Conservation (phyloP, 2,113 vertebrate genomes). For the Gallinago jamesoni region DNA sequence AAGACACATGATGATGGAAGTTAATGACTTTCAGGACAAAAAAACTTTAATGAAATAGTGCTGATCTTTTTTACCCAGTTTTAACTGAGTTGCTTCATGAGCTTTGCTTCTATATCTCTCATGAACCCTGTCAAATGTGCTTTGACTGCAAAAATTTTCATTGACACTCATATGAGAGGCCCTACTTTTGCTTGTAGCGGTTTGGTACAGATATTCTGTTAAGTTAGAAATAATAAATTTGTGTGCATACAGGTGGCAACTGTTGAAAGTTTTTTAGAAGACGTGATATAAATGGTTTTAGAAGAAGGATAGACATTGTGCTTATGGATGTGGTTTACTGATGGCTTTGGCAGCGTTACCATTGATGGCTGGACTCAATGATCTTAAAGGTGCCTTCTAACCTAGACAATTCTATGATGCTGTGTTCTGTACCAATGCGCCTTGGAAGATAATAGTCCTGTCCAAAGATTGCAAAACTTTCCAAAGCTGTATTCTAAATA, state of each 20-base stretch:
- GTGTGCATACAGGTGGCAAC: background rate
- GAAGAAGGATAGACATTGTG: background rate
- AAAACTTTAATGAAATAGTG: background rate
- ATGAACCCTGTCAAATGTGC: background rate
- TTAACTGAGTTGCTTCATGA: background rate
- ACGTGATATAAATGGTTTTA: background rate
- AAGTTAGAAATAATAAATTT: background rate
- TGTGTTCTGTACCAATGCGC: background rate
- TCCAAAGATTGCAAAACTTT: background rate
- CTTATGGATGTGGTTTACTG: background rate
- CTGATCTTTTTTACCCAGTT: rapidly evolving
- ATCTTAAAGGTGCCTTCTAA: background rate
- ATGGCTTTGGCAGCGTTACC: background rate
- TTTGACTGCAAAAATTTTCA: background rate
- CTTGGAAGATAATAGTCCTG: background rate
- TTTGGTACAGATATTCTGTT: background rate
- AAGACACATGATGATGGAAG: background rate
- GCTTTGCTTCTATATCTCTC: background rate
- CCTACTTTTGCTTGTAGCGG: background rate
- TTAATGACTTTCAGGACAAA: background rate
- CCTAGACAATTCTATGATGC: background rate
- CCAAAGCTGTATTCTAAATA: background rate
- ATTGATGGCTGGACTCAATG: background rate
- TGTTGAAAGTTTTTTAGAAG: background rate
- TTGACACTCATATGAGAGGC: background rate